Evolutionary conservation across 37 sponge, comb jelly and placozoan genomes (phyloP).

Genomic region (Haliclona indistincta): DNA sequence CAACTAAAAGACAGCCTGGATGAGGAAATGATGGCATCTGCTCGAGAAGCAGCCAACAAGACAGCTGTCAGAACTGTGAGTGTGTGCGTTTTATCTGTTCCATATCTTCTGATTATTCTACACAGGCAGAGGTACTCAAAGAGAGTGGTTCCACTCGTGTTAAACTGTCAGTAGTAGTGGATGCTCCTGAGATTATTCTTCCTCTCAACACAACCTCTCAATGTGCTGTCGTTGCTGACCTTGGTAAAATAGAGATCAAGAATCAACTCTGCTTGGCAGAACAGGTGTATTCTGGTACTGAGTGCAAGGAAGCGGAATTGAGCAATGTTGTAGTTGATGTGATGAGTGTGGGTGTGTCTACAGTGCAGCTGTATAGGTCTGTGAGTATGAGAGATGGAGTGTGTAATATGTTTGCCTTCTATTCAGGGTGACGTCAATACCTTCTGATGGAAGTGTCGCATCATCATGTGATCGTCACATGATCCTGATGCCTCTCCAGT

Average conservation of each 20-base stretch:
- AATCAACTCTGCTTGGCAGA: conserved; percentile 30
- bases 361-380: conserved; percentile 40
- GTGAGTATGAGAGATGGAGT: too few relatives aligned
- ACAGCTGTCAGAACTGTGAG: conserved; percentile 54
- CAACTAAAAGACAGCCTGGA: conserved; percentile 47
- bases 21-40: conserved; percentile 50
- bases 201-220: conserved; percentile 33
- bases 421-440: too few relatives aligned
- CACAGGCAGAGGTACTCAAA: conserved; percentile 39
- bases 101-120: background rate
- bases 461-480: conserved; percentile 1
- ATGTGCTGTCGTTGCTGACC: conserved; percentile 44
- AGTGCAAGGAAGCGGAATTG: background rate
- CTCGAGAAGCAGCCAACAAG: conserved; percentile 36
- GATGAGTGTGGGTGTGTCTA: conserved; percentile 23
- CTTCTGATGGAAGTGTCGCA: too few relatives aligned
- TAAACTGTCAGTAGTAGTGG: conserved; percentile 15
- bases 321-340: conserved; percentile 31
- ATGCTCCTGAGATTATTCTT: conserved; percentile 36
- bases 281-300: conserved; percentile 1
- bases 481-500: conserved; percentile 44
- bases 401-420: too few relatives aligned
- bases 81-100: background rate
- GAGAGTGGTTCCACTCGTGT: conserved; percentile 46
- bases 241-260: conserved; percentile 34